A percentile compares a stretch with the other conserved stretches of the same genome.
Conservation (phyloP, 2,113 vertebrate species). For the Varanus komodoensis region DNA sequence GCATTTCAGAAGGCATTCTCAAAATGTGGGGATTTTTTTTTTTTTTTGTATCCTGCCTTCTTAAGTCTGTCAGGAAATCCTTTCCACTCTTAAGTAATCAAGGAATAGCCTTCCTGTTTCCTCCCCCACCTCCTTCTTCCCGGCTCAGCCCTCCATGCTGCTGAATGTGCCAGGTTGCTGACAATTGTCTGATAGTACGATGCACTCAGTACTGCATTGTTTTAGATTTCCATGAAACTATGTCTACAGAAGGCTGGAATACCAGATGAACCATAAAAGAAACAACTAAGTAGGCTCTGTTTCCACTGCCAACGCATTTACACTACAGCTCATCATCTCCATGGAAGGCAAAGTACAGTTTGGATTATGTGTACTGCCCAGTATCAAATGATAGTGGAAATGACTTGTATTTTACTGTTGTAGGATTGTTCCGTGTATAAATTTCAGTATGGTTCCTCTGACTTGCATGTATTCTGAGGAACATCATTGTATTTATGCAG, state of each 20-base stretch:
- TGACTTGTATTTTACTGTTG: not conserved
- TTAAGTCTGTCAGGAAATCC: conserved; percentile 18
- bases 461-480: not conserved
- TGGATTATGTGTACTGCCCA: not conserved
- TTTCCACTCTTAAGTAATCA: not conserved
- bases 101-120: not conserved
- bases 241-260: conserved; percentile 16
- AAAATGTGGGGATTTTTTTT: not conserved
- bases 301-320: not conserved
- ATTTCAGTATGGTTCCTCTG: not conserved
- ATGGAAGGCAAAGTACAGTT: not conserved
- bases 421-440: not conserved
- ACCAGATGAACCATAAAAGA: conserved; percentile 11
- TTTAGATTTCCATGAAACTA: conserved; percentile 11
- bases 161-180: not conserved
- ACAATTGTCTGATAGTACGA: not conserved
- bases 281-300: not conserved
- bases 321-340: not conserved
- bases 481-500: too few species aligned
- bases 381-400: not conserved
- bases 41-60: conserved; percentile 6
- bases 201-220: not conserved
- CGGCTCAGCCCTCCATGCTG: not conserved
- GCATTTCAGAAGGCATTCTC: not conserved
- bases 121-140: not conserved